Percentiles rank a stretch among this genome's conserved stretches.
These are phyloP conservation scores for Pseudobourletiella spinata DNA, from an alignment of 1,140 invertebrate genomes.

Conservation along the genomic window DNA sequence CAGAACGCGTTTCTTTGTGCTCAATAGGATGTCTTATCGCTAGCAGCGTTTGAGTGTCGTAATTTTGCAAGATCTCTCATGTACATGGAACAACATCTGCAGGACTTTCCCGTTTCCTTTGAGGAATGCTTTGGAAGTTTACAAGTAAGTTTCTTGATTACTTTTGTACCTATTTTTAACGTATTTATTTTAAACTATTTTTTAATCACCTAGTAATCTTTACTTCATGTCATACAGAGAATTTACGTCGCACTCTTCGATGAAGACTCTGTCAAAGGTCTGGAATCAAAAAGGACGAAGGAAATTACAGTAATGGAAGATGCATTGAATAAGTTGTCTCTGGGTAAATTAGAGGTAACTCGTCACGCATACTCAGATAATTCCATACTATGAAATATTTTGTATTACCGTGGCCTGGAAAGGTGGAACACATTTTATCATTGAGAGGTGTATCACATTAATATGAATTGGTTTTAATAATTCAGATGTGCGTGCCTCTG, in stretches of 20 bases:
- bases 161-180: too few species aligned
- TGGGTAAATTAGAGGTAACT: slow-evolving; percentile 39
- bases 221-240: too few species aligned
- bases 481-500: slow-evolving; percentile 4
- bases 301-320: slow-evolving; percentile 45
- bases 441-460: too few species aligned
- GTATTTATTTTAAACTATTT: too few species aligned
- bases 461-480: not conserved
- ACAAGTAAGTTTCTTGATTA: slow-evolving; percentile 2
- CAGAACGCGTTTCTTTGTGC: too few species aligned
- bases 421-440: too few species aligned
- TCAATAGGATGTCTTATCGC: slow-evolving; percentile 45
- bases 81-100: slow-evolving; percentile 47
- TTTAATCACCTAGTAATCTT: too few species aligned
- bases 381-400: not conserved
- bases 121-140: slow-evolving; percentile 41
- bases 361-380: not conserved
- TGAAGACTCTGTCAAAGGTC: slow-evolving; percentile 50
- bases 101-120: slow-evolving; percentile 37
- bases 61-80: slow-evolving; percentile 48
- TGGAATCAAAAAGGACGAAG: slow-evolving; percentile 43
- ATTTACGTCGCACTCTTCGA: slow-evolving; percentile 51
- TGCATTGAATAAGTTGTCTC: slow-evolving; percentile 47
- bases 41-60: slow-evolving; percentile 48
- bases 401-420: not conserved